Base-by-base conservation (phyloP, 2,113 vertebrate species). In the Phocoena phocoena region DNA sequence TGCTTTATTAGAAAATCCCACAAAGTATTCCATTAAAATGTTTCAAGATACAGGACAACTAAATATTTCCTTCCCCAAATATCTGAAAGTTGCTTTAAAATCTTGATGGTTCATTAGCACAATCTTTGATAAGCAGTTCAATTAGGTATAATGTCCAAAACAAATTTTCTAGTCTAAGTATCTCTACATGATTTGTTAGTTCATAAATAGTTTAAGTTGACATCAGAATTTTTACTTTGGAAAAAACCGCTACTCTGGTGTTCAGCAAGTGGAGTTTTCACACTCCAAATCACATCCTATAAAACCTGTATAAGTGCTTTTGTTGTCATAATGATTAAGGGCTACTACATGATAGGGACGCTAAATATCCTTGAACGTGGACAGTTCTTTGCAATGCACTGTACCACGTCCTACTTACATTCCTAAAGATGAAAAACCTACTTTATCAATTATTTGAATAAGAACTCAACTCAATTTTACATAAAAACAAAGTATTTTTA, bases 21-120 rank as follows among this genome's bases (percentile, higher is more conserved):
- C 23, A 62, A 82, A 81, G 63, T 41, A 82, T 70, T 70, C 50
- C 47, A 96, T 90, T 90, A 77, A 96, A 96, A 95, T 71, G 47
- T 93, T 62, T 94, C 86, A 90, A 84, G 12, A 89, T 33, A 95
- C 9, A 89, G 15, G 71, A 80, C 26, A 93, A 55, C 25, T 14
- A 50, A 90, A 3, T 74, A 80, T 28, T 68, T 80, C n/a, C 50
- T 85, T 63, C 65, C 50, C 41, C 5, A 76, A 88, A 93, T 55
- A 90, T 31, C 50, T 80, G 17, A 20, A 67, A 93, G 9, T 47
- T 55, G 21, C 67, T 68, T 79, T 2, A 95, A 88, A 90, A 92
- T 65, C 47, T 17, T 77, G 17, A 92, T 68, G 55, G 71, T 31
- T 96, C 55, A 55, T 67, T 47, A 79, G 36, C 18, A 70, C 18